Evolutionary conservation across 2,797 vertebrate genomes (phyloP).

Genomic region (Nyctibius grandis): DNA sequence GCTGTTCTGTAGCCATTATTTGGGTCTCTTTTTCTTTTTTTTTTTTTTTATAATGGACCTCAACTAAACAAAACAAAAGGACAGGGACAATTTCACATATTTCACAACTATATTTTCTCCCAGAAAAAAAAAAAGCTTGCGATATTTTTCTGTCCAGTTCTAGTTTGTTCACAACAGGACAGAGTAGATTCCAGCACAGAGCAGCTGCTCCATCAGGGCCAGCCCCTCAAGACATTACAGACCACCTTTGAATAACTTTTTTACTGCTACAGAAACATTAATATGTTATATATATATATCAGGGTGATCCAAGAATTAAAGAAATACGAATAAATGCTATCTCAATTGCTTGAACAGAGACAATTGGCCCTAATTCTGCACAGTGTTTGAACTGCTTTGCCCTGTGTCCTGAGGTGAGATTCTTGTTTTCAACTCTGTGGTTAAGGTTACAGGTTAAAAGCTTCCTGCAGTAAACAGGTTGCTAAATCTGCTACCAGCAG

Average conservation of each 20-base stretch:
- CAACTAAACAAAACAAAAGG: neutral
- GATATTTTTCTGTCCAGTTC: neutral
- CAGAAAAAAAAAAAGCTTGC: neutral
- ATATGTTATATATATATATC: neutral
- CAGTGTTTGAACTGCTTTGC: neutral
- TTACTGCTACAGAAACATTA: neutral
- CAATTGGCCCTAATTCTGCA: neutral
- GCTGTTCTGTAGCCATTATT: neutral
- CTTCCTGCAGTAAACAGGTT: neutral
- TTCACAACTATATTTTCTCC: neutral
- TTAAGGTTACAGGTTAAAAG: neutral
- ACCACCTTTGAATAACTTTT: neutral
- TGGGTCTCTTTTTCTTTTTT: too few species aligned
- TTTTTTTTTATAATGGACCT: neutral
- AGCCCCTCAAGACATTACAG: neutral
- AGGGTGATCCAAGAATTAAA: neutral
- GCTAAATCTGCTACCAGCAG: neutral
- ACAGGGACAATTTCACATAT: neutral
- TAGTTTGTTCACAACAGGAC: neutral
- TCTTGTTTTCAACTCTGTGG: neutral
- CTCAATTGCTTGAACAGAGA: neutral
- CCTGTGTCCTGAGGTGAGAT: rapidly evolving
- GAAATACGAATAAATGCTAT: neutral
- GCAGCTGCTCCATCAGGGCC: neutral
- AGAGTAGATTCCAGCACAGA: neutral